Percentiles rank a stretch among this genome's conserved stretches.
phyloP scores from a whole-genome alignment of 2,888 invertebrate genomes.

The Pollenia angustigena region DNA sequence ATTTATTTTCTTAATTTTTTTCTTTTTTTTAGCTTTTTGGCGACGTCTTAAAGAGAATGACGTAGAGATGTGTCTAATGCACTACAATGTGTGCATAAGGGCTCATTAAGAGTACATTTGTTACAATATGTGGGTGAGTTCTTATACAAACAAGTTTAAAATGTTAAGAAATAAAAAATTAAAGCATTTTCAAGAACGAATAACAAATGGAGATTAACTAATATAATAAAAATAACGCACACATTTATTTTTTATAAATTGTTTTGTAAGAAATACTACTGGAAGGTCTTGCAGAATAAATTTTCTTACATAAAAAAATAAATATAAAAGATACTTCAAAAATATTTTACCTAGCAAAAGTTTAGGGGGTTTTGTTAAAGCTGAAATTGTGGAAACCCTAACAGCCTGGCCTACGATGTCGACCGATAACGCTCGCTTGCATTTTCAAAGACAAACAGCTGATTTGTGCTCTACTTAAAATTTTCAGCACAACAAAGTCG shows the following conservation, averaged over 20 bases:
- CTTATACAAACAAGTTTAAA: conserved; percentile 16
- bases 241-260: background rate
- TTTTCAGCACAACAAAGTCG: too few relatives aligned
- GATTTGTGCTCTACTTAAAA: too few relatives aligned
- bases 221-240: background rate
- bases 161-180: background rate
- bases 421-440: too few relatives aligned
- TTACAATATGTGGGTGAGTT: conserved; percentile 58
- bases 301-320: too few relatives aligned
- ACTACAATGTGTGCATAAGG: conserved; percentile 53
- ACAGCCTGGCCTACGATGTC: too few relatives aligned
- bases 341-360: too few relatives aligned
- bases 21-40: conserved; percentile 25
- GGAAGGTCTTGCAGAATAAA: background rate
- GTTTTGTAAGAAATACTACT: background rate
- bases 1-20: conserved; percentile 51
- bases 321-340: too few relatives aligned
- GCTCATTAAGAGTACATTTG: conserved; percentile 57
- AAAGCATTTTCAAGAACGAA: conserved; percentile 35
- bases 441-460: too few relatives aligned
- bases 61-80: conserved; percentile 38
- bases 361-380: too few relatives aligned
- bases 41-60: conserved; percentile 6
- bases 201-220: conserved; percentile 56
- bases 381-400: too few relatives aligned